Evolutionary conservation across 2,888 invertebrate genomes (phyloP).

Genomic region (Lepidocyrtinus sp.): DNA sequence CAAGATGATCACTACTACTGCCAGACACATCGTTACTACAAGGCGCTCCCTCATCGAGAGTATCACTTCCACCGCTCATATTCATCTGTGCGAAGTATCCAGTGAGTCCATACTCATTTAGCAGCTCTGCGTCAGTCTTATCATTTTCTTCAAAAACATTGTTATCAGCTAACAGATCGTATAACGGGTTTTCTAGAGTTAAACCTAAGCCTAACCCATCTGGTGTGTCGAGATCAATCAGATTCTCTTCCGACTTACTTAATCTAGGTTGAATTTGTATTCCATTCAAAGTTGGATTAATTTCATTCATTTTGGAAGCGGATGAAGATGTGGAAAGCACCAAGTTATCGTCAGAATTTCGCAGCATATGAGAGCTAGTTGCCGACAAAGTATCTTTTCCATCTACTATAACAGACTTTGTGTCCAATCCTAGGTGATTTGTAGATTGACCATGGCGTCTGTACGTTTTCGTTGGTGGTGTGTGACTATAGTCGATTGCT

Average conservation of each 20-base stretch:
- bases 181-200: constrained; percentile 68
- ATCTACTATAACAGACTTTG: constrained; percentile 23
- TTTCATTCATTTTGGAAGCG: constrained; percentile 64
- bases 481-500: constrained; percentile 48
- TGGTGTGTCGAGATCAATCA: constrained; percentile 69
- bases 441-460: constrained; percentile 44
- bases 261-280: constrained; percentile 62
- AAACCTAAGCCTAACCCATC: constrained; percentile 62
- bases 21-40: neutral
- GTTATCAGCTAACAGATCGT: constrained; percentile 67
- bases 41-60: neutral
- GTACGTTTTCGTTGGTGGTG: constrained; percentile 60
- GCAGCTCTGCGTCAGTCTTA: constrained; percentile 68
- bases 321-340: constrained; percentile 66
- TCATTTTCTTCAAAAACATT: constrained; percentile 67
- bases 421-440: constrained; percentile 10
- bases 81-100: constrained; percentile 67
- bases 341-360: constrained; percentile 66
- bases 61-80: constrained; percentile 44
- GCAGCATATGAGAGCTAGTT: constrained; percentile 41
- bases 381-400: constrained; percentile 20
- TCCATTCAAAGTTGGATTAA: constrained; percentile 32
- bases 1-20: neutral
- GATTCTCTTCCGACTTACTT: constrained; percentile 70
- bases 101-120: constrained; percentile 68